Percentiles rank a stretch among this genome's conserved stretches.
Evolutionary conservation across 2,888 invertebrate species (phyloP).

Genomic region (Caenorhabditis zanzibari): DNA sequence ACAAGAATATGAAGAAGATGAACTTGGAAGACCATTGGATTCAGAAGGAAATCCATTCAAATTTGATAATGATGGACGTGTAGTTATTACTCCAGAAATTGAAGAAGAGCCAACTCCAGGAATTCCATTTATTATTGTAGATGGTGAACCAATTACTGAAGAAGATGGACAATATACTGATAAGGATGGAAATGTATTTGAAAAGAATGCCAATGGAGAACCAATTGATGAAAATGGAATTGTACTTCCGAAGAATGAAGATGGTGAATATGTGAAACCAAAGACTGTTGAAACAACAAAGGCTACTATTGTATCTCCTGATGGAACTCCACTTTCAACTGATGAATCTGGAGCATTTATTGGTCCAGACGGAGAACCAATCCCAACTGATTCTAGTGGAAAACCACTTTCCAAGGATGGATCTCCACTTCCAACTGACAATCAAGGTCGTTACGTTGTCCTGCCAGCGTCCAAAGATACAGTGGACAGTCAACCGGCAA

Average conservation of each 20-base stretch:
- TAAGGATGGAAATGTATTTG: conserved; percentile 42
- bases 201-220: conserved; percentile 60
- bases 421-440: conserved; percentile 67
- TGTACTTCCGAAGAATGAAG: conserved; percentile 68
- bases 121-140: conserved; percentile 66
- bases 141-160: conserved; percentile 67
- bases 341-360: conserved; percentile 58
- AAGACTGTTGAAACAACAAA: conserved; percentile 6
- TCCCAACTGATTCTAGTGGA: conserved; percentile 71
- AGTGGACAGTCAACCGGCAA: not conserved
- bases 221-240: conserved; percentile 70
- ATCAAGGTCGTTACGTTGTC: conserved; percentile 51
- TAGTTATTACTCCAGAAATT: conserved; percentile 58
- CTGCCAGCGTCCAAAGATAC: conserved; percentile 21
- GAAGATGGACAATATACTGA: conserved; percentile 52
- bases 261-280: conserved; percentile 62
- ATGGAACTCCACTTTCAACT: conserved; percentile 66
- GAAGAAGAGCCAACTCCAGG: conserved; percentile 43
- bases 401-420: conserved; percentile 71
- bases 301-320: conserved; percentile 21
- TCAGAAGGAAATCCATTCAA: conserved; percentile 62
- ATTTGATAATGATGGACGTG: conserved; percentile 60
- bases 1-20: conserved; percentile 69
- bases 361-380: conserved; percentile 53
- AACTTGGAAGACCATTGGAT: conserved; percentile 66